Evolutionary conservation across 2,888 invertebrate species (phyloP), one percentile per base, ranked within the genome.

Genomic region (Chrysodeixis includens): DNA sequence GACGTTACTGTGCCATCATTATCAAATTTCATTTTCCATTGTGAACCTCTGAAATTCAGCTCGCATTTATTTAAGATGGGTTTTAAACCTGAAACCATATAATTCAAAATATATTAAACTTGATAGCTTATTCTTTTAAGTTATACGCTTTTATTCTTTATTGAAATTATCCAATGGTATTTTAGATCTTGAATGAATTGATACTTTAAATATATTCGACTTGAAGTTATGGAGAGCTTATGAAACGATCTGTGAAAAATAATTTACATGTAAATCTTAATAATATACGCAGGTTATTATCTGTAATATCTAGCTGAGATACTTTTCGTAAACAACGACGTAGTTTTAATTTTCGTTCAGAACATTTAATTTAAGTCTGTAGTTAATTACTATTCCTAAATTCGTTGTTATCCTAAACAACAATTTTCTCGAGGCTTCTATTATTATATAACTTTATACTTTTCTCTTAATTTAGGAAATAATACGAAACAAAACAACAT

Each of bases 21-120:
- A 76, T 76, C 55, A 20, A 62, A 56, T 73, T 79, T 69, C 63
- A 55, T 69, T 61, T 67, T 62, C 51, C 58, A 59, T 54, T 35
- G 51, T 60, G 49, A 44, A 49, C 51, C 46, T 32, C 59, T 76
- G 54, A 74, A 76, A 59, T 76, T 68, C 59, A 49, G 56, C 56
- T 60, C 7, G 56, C 72, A 66, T 76, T 71, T 63, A 66, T 72
- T 53, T 56, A 9, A 40, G 60, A 66, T 67, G 46, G 9, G 54
- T 46, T 60, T 54, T 20, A 57, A 60, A 71, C 18, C 40, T n/a
- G 40, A 40, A 40, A 40, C 40, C 40, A 20, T 22, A 18, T 44
- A n/a, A 20, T 22, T 35, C 32, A 20, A 61, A 30, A 18, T 55
- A 55, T 53, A 20, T 35, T 26, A 16, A 20, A 30, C 35, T 4